Evolutionary conservation across 2,113 vertebrate species (phyloP), one percentile per base, ranked within the genome.

Genomic region (Leucosticte australis): DNA sequence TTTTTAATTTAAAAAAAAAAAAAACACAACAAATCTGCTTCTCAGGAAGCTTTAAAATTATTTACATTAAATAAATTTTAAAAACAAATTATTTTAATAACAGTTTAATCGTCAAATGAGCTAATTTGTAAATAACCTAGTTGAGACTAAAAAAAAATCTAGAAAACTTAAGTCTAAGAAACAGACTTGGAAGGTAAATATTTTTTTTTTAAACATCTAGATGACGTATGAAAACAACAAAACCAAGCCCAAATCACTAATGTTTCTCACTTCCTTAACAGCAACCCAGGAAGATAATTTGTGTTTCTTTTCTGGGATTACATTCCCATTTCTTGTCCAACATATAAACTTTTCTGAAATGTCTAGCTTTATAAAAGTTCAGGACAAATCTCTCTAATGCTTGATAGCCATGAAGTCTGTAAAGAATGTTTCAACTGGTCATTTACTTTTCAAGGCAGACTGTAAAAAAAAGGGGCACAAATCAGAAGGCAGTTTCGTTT

Each of bases 21-120:
- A 3, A 13, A 65, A 59, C 3, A 4, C 6, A 76, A 15, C 0
- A 24, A 70, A 87, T 9, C 12, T 49, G 15, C 1, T 2, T 24
- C 20, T 52, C 13, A 31, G 8, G 5, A 42, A 52, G 5, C 30
- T 28, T 79, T 55, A 33, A 71, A 75, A 46, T 67, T 26, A 59
- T 35, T 42, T n/a, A 18, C 3, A 42, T 20, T 79, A 59, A 62
- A 85, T 37, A 59, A 80, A 53, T 5, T 44, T 30, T 7, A 53
- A 53, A 53, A 30, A 4, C 10, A 31, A 53, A 19, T 19, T 53
- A 1, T 53, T 31, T 53, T 31, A 65, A 41, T 42, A 57, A 28
- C 1, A 67, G 1, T 62, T 91, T 67, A 81, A 57, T 28, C 22
- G 4, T 41, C 74, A 79, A 53, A 88, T 18, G 1, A 44, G 3